These are phyloP conservation scores for Enteromius radiatus DNA, from an alignment of 2,797 vertebrate genomes.

Conservation along the genomic window DNA sequence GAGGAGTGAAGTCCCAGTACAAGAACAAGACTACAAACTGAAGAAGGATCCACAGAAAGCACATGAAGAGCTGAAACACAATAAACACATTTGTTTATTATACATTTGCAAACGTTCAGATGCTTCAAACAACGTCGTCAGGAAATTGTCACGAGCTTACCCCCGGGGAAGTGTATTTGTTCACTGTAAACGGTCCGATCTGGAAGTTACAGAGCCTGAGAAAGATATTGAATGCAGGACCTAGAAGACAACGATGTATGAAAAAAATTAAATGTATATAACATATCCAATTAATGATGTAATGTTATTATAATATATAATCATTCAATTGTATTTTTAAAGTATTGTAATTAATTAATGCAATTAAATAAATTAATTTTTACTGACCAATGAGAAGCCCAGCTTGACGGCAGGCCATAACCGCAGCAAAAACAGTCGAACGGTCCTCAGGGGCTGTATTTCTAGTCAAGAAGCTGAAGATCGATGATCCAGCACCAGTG, in stretches of 20 bases:
- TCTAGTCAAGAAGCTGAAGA: slow-evolving; percentile 83
- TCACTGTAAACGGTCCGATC: slow-evolving; percentile 81
- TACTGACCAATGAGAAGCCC: slow-evolving; percentile 86
- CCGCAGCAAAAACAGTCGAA: slow-evolving; percentile 81
- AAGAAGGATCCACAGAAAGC: slow-evolving; percentile 81
- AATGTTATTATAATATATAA: neutral
- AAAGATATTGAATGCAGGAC: slow-evolving; percentile 86
- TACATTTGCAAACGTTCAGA: neutral
- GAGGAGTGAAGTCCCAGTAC: slow-evolving; percentile 80
- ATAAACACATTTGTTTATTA: neutral
- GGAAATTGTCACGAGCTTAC: slow-evolving; percentile 68
- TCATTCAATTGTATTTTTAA: neutral
- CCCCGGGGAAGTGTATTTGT: slow-evolving; percentile 85
- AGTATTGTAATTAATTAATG: too few relatives aligned
- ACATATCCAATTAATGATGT: too few relatives aligned
- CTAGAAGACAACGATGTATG: slow-evolving; percentile 62
- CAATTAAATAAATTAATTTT: too few relatives aligned
- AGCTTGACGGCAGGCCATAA: slow-evolving; percentile 85
- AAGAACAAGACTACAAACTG: slow-evolving; percentile 79
- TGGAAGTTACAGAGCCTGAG: slow-evolving; percentile 82
- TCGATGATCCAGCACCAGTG: slow-evolving; percentile 82
- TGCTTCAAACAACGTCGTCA: neutral
- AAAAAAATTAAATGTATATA: neutral
- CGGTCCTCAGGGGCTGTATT: slow-evolving; percentile 79
- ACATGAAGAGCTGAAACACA: slow-evolving; percentile 83